These are phyloP conservation scores for Corydoras sp. DNA, from an alignment of 2,113 vertebrate species.

Conservation along the genomic window DNA sequence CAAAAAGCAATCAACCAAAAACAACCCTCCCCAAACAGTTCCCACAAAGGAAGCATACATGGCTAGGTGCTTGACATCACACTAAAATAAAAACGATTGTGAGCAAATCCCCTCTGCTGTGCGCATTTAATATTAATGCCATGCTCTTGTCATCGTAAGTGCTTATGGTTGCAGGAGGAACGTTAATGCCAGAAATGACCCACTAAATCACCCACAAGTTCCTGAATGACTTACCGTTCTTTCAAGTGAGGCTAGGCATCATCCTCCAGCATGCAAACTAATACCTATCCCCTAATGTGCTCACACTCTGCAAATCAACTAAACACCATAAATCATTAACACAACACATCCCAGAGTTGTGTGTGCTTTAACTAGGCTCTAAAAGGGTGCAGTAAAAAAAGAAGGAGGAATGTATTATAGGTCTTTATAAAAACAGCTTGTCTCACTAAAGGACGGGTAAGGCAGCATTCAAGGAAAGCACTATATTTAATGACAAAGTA, in stretches of 20 bases:
- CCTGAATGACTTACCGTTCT: conserved; percentile 1
- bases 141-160: conserved; percentile 7
- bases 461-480: too few relatives aligned
- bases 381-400: neutral
- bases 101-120: neutral
- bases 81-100: neutral
- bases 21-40: too few relatives aligned
- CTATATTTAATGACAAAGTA: too few relatives aligned
- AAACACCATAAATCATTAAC: conserved; percentile 15
- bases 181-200: neutral
- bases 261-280: neutral
- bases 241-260: conserved; percentile 15
- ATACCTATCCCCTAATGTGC: conserved; percentile 3
- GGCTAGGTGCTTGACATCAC: too few relatives aligned
- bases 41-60: too few relatives aligned
- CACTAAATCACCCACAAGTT: conserved; percentile 15
- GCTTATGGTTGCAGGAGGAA: conserved; percentile 15
- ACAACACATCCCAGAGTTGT: neutral
- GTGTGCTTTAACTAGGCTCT: conserved; percentile 50
- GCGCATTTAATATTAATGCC: conserved; percentile 28
- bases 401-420: conserved; percentile 3
- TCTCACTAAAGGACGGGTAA: too few relatives aligned
- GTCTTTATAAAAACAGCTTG: too few relatives aligned
- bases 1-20: too few relatives aligned
- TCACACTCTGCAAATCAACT: neutral